These are phyloP conservation scores for Leucophenga maculata DNA, from an alignment of 2,888 invertebrate species.

Conservation along the genomic window DNA sequence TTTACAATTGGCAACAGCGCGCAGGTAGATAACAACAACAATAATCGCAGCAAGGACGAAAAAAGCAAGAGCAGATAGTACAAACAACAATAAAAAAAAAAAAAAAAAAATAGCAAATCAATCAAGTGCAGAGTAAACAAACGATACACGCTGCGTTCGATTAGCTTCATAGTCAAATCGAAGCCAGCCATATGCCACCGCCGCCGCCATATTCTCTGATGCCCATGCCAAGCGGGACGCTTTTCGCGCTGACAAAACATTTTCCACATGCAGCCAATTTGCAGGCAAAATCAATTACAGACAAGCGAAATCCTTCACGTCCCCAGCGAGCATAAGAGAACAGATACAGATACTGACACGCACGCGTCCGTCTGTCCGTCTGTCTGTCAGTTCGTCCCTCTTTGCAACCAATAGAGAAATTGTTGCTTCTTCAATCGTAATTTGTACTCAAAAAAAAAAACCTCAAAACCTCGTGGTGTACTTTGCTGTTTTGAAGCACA, in stretches of 20 bases:
- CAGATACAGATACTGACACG: too few relatives aligned
- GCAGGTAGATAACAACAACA: constrained; percentile 33
- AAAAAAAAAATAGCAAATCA: constrained; percentile 15
- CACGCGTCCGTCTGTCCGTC: too few relatives aligned
- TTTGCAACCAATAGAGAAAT: constrained; percentile 39
- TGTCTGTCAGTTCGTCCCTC: too few relatives aligned
- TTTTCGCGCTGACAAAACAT: constrained; percentile 7
- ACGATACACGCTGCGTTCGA: not conserved
- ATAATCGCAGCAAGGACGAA: constrained; percentile 35
- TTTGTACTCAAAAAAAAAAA: constrained; percentile 13
- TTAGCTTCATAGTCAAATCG: not conserved
- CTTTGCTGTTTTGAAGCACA: too few relatives aligned
- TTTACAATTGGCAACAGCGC: not conserved
- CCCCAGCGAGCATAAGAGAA: not conserved
- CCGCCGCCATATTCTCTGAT: not conserved
- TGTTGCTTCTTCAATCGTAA: constrained; percentile 60
- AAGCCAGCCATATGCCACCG: not conserved
- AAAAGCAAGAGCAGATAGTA: not conserved
- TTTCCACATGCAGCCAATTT: constrained; percentile 7
- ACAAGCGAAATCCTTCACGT: not conserved
- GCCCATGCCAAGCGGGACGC: not conserved
- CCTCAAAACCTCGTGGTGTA: not conserved
- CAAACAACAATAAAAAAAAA: constrained; percentile 23
- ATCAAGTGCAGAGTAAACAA: constrained; percentile 8
- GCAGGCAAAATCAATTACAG: constrained; percentile 10